Evolutionary conservation across 2,113 vertebrate genomes (phyloP).

Genomic region (Smithornis capensis): DNA sequence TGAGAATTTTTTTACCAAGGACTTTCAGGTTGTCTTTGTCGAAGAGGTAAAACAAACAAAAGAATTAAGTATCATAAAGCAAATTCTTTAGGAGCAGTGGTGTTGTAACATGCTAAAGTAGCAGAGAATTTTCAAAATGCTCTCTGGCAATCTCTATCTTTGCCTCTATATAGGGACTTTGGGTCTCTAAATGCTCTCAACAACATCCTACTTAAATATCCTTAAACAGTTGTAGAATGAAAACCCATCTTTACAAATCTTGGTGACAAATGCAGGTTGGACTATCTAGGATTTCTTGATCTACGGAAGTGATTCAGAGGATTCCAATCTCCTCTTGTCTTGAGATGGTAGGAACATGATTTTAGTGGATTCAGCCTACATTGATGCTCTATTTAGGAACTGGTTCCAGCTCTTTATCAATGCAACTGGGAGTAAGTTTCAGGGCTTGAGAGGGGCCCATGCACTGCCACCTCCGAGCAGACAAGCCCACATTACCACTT

Average conservation of each 20-base stretch:
- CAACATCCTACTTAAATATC: not conserved
- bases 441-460: not conserved
- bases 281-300: not conserved
- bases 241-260: not conserved
- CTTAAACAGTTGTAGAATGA: not conserved
- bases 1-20: not conserved
- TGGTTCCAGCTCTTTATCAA: not conserved
- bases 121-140: not conserved
- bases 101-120: not conserved
- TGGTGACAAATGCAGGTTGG: rapidly evolving
- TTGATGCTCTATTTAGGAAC: not conserved
- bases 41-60: not conserved
- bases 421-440: not conserved
- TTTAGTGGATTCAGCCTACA: not conserved
- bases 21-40: not conserved
- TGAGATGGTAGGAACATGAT: not conserved
- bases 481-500: not conserved
- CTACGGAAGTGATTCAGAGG: not conserved
- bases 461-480: not conserved
- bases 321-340: not conserved
- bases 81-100: not conserved
- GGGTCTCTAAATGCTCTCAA: not conserved
- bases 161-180: not conserved
- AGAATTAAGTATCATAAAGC: not conserved
- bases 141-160: not conserved